phyloP scores from a whole-genome alignment of 35 echinoderm and acorn worm species.

The Ophioderma brevispina region DNA sequence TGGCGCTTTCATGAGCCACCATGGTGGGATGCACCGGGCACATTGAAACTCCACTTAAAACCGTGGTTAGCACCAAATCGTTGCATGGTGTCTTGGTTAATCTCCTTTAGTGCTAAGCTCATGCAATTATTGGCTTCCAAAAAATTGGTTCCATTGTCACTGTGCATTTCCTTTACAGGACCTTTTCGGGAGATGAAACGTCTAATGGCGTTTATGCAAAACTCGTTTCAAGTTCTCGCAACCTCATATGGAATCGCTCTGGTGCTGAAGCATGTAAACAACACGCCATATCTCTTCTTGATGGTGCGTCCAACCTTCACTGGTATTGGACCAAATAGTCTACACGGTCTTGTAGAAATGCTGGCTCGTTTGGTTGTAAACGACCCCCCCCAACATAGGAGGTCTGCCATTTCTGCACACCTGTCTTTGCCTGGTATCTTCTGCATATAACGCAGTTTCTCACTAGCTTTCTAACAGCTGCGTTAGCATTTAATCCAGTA shows the following conservation, averaged over 20 bases:
- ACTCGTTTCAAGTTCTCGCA: slow-evolving; percentile 35
- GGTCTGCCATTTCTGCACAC: slow-evolving; percentile 67
- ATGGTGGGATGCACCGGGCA: too few species aligned
- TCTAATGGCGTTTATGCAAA: too few species aligned
- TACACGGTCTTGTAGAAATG: slow-evolving; percentile 47
- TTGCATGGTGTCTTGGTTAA: slow-evolving; percentile 41
- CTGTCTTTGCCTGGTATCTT: background rate
- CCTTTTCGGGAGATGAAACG: too few species aligned
- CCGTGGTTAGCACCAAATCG: slow-evolving; percentile 42
- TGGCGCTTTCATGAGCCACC: background rate
- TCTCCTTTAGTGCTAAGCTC: slow-evolving; percentile 17
- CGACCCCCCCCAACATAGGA: slow-evolving; percentile 48
- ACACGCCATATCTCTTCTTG: too few species aligned
- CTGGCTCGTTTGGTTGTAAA: slow-evolving; percentile 38
- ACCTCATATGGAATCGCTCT: slow-evolving; percentile 63
- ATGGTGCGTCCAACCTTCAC: slow-evolving; percentile 48
- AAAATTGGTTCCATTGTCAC: too few species aligned
- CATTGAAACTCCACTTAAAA: slow-evolving; percentile 42
- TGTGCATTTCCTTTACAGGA: too few species aligned
- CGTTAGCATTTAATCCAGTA: slow-evolving; percentile 59
- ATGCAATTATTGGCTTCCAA: too few species aligned
- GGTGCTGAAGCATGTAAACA: slow-evolving; percentile 60
- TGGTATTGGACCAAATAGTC: slow-evolving; percentile 68
- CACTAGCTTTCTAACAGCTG: slow-evolving; percentile 1
- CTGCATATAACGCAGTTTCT: slow-evolving; percentile 53